Evolutionary conservation across 2,888 invertebrate genomes (phyloP), one percentile per base, ranked within the genome.

Genomic region (Cephonodes hylas): DNA sequence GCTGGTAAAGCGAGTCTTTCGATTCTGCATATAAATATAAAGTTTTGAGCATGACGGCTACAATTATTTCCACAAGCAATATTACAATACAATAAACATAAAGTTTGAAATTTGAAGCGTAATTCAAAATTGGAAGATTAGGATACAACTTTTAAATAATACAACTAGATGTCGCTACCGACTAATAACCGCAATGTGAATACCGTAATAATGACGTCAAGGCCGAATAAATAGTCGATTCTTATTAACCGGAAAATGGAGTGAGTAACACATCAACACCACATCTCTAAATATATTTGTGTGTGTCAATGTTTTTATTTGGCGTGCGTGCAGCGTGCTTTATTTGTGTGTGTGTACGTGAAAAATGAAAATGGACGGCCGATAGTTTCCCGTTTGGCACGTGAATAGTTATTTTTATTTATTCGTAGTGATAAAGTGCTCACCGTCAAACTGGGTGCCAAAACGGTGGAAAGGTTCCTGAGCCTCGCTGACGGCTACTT

Each of bases 391-490:
- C 78, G 76, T 80, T 80, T 77, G 78, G 86, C 88, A 88, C 83
- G 86, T 86, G 86, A 86, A 86, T 72, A 79, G 74, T 74, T 78
- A 79, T 81, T 78, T 80, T 82, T 81, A 76, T 80, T 84, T 82
- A 80, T 75, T 80, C 77, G 68, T 67, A 70, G 64, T 62, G 68
- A 63, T 70, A 76, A 75, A 72, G 73, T 75, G 72, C 78, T 76
- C 65, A 70, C 79, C 84, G 88, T 83, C 91, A 93, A 92, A 80
- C 93, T 93, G 93, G 93, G 92, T 92, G 83, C 93, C 89, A 92
- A 91, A 90, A 90, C 89, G 74, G 87, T 91, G 66, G 91, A 91
- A 73, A 87, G 88, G 76, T 90, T 92, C 76, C 77, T 93, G 71
- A 88, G 80, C 79, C 84, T 89, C 72, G 92, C 92, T 69, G 93